Conservation (phyloP, 2,888 invertebrate genomes). For the Oxycera nigricornis region DNA sequence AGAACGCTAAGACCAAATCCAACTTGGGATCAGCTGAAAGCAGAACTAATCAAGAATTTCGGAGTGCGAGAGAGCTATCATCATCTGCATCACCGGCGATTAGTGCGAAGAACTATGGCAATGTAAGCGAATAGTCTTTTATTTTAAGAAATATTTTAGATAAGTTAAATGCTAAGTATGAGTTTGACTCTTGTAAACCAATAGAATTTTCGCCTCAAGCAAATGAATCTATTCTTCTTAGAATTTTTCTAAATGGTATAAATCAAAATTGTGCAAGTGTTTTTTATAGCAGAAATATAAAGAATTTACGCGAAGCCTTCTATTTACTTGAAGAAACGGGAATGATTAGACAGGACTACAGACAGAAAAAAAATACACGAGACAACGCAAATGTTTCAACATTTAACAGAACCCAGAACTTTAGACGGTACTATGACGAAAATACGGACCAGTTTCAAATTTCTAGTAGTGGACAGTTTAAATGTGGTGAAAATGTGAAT, state of each 20-base stretch:
- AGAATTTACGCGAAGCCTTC: conserved; percentile 44
- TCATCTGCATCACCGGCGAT: neutral
- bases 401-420: no score
- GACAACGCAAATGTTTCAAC: no score
- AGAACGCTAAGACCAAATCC: no score
- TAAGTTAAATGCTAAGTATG: conserved; percentile 46
- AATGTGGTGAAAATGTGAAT: no score
- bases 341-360: conserved; percentile 37
- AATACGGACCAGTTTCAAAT: no score
- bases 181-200: conserved; percentile 43
- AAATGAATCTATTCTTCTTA: conserved; percentile 47
- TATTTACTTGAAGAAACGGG: conserved; percentile 45
- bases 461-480: no score
- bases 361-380: no score
- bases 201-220: conserved; percentile 43
- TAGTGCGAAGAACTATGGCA: neutral
- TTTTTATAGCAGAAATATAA: conserved; percentile 44
- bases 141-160: conserved; percentile 46
- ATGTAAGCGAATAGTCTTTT: conserved; percentile 46
- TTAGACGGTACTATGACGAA: no score
- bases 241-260: conserved; percentile 45
- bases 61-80: no score
- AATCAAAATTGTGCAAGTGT: conserved; percentile 43
- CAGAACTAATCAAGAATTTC: no score
- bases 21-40: no score